Conservation (phyloP, 2,797 vertebrate genomes). For the Dromococcyx pavoninus region DNA sequence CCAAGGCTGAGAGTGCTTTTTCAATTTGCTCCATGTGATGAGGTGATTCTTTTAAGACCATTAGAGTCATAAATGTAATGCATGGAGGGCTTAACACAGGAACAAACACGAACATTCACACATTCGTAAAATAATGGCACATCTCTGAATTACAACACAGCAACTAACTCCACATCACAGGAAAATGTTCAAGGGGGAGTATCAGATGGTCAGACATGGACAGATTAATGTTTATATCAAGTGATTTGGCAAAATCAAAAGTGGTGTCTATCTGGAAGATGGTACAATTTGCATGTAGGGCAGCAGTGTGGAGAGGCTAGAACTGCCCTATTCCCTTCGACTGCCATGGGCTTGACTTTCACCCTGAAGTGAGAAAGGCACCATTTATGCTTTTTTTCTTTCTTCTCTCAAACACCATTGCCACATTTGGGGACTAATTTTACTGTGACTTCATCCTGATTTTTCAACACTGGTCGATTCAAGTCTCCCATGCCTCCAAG, state of each 20-base stretch:
- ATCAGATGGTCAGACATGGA: conserved; percentile 38
- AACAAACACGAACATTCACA: conserved; percentile 50
- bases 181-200: background rate
- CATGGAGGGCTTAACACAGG: conserved; percentile 54
- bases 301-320: background rate
- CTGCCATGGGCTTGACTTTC: background rate
- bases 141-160: conserved; percentile 65
- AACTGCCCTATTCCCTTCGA: background rate
- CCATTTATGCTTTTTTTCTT: background rate
- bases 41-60: conserved; percentile 69
- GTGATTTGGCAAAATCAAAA: conserved; percentile 49
- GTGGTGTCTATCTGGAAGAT: background rate
- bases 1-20: conserved; percentile 63
- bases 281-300: background rate
- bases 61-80: conserved; percentile 58
- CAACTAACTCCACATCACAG: conserved; percentile 58
- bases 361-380: background rate
- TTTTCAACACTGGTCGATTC: background rate
- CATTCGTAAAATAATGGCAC: conserved; percentile 18
- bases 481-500: background rate
- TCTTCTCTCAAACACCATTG: background rate
- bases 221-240: conserved; percentile 56
- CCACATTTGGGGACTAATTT: background rate
- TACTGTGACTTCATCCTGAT: background rate
- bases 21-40: conserved; percentile 64